Evolutionary conservation across 2,888 invertebrate genomes (phyloP), one percentile per base, ranked within the genome.

Genomic region (Rhogogaster chlorosoma): DNA sequence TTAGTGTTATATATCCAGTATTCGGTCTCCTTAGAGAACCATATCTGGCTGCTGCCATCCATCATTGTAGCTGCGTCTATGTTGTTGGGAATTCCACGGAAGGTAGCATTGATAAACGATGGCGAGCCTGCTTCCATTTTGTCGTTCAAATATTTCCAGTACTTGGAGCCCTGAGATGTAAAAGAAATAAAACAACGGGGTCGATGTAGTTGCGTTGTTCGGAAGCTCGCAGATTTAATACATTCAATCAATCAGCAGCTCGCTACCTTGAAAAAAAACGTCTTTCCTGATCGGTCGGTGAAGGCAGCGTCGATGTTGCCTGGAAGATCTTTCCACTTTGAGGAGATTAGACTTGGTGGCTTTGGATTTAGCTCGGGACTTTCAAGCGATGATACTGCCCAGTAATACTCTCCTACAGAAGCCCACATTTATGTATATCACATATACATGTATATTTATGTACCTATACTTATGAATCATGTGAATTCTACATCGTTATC

Each of bases 41-140:
- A 99, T 86, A 99, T 98, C 93, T 99, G 99, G 88, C 98, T 99
- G 92, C 99, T 99, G 85, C 99, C 98, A 85, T 98, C 97, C 99
- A 99, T 99, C 3, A 99, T 98, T 91, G 99, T 96, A 0, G 98
- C 99, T 0, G 99, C 98, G 92, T 99, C 99, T n/a, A 97, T 92
- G 92, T 98, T 96, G 93, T 98, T 97, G 0, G 99, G 99, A 87
- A 99, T 97, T 9, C 99, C 99, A 7, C 97, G 97, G 93, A 99
- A 99, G 61, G 99, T 99, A 93, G 98, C 97, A 86, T 97, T 96
- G 85, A 99, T 99, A 88, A 97, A 96, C 92, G 98, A 98, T 10
- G 99, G 99, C 92, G 99, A 99, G 3, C 96, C 96, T 1, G 97
- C 97, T 91, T 98, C 98, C 94, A 98, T 95, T 90, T 95, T 96